phyloP scores from a whole-genome alignment of 2,797 vertebrate genomes.

The Cynopterus sphinx region DNA sequence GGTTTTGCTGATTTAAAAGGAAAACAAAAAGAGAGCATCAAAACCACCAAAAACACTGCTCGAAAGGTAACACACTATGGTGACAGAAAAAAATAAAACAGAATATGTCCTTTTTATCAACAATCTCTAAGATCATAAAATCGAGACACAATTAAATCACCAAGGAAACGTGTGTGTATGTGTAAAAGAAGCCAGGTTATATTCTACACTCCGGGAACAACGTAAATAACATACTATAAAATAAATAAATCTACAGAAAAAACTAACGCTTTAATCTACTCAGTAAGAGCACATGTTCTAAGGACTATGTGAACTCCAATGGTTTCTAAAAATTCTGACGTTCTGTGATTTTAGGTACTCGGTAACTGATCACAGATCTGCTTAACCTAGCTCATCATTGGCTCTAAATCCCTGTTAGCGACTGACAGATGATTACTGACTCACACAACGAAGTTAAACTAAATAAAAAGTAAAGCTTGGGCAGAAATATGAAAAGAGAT shows the following conservation, averaged over 20 bases:
- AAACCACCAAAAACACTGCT: not conserved
- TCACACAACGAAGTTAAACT: not conserved
- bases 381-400: not conserved
- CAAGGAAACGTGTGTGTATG: not conserved
- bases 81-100: not conserved
- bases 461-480: not conserved
- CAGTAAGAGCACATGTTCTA: not conserved
- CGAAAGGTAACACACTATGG: not conserved
- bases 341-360: not conserved
- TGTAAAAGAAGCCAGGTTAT: not conserved
- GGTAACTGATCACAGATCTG: not conserved
- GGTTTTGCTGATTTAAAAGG: not conserved
- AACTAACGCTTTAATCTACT: not conserved
- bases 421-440: not conserved
- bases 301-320: not conserved
- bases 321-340: not conserved
- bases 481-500: not conserved
- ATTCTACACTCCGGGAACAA: not conserved
- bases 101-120: not conserved
- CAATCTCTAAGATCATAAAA: not conserved
- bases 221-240: not conserved
- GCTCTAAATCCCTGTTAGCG: not conserved
- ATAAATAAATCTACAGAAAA: not conserved
- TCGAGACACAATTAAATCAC: not conserved
- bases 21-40: not conserved